phyloP scores from a whole-genome alignment of 2,888 invertebrate genomes.

The Autographa gamma region DNA sequence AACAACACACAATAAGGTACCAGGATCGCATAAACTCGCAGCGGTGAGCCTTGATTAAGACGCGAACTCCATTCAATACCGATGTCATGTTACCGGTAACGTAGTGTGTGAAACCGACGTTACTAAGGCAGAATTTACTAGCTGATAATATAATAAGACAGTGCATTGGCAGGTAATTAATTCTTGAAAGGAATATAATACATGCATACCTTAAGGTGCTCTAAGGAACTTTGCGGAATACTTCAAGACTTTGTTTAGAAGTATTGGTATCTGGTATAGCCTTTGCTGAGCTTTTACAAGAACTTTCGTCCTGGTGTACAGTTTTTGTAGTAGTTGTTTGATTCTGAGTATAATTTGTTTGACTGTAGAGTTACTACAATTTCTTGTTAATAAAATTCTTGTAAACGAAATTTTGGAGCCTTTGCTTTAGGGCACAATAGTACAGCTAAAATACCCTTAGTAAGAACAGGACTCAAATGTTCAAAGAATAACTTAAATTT shows the following conservation, averaged over 20 bases:
- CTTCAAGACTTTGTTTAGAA: neutral
- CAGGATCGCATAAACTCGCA: neutral
- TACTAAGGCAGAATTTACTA: conserved; percentile 76
- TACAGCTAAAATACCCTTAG: too few relatives aligned
- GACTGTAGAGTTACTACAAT: too few relatives aligned
- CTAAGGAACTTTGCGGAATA: neutral
- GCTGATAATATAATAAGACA: conserved; percentile 62
- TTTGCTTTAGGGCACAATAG: too few relatives aligned
- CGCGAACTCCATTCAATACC: conserved; percentile 16
- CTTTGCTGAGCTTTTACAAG: neutral
- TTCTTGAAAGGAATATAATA: conserved; percentile 10
- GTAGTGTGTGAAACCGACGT: conserved; percentile 20
- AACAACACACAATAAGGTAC: neutral
- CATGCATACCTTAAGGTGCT: neutral
- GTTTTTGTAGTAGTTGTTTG: too few relatives aligned
- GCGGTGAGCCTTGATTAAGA: neutral
- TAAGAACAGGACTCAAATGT: too few relatives aligned
- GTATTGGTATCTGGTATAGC: neutral
- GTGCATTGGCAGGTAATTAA: conserved; percentile 41
- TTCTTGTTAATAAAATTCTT: too few relatives aligned
- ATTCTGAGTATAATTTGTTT: too few relatives aligned
- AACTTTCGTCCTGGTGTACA: neutral
- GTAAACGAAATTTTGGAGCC: too few relatives aligned
- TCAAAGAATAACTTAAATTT: too few relatives aligned
- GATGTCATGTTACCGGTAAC: conserved; percentile 50